A percentile compares a stretch with the other conserved stretches of the same genome.
These are phyloP conservation scores for Athalia circularis DNA, from an alignment of 2,888 invertebrate genomes.

Conservation along the genomic window DNA sequence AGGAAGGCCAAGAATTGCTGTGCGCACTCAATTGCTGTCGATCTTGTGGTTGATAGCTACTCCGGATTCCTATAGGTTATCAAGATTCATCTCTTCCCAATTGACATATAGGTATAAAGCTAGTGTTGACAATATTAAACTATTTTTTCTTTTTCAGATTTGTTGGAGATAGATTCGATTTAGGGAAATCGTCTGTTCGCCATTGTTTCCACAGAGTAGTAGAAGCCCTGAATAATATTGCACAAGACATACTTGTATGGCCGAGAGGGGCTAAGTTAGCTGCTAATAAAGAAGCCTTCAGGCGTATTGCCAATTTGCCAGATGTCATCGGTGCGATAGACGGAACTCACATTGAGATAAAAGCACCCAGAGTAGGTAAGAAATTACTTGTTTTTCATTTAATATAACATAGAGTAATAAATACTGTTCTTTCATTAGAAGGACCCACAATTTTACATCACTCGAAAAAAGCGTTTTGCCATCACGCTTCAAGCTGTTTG, in stretches of 20 bases:
- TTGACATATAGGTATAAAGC: too few relatives aligned
- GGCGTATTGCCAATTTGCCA: neutral
- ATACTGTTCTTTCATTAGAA: too few relatives aligned
- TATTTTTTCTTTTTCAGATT: too few relatives aligned
- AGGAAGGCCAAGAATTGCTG: neutral
- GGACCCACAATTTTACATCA: constrained; percentile 1
- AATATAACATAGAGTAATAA: too few relatives aligned
- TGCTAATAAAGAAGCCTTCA: neutral
- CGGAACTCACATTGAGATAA: constrained; percentile 1
- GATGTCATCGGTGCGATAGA: neutral
- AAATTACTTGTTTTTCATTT: too few relatives aligned
- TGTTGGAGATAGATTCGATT: neutral
- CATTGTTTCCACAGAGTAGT: constrained; percentile 4
- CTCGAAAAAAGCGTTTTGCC: constrained; percentile 35
- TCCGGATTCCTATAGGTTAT: neutral
- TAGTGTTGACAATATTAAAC: too few relatives aligned
- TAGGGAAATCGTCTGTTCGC: neutral
- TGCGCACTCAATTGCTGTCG: neutral
- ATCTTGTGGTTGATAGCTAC: constrained; percentile 5
- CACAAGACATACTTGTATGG: neutral
- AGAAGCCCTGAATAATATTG: neutral
- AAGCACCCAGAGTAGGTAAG: constrained; percentile 6
- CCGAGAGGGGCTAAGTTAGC: neutral
- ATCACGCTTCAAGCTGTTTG: constrained; percentile 45
- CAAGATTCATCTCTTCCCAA: too few relatives aligned